Evolutionary conservation across 2,888 invertebrate genomes (phyloP), one percentile per base, ranked within the genome.

Genomic region (Orthosia incerta): DNA sequence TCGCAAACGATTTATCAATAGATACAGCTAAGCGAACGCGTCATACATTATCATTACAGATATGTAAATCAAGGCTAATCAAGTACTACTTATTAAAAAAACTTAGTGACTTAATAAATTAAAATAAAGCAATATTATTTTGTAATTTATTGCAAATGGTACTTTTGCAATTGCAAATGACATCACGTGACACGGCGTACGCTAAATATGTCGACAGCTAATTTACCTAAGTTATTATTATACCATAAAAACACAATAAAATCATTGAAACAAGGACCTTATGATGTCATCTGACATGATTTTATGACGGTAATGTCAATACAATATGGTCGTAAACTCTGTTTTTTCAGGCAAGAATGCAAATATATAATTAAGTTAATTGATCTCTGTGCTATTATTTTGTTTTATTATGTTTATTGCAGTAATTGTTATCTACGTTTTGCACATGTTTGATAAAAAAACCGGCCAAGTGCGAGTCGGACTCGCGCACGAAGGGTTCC

Each of bases 181-280:
- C 69, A 63, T 74, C 60, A 74, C 48, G n/a, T 26, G 1, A 31
- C 23, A 46, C 46, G 60, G 60, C 62, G 55, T 80, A 81, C 7
- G 71, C 68, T 76, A 56, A 76, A 23, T 70, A 69, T 77, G 63
- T 74, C 62, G 57, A 50, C 48, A 73, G 50, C 26, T 76, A 73
- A 76, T n/a, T n/a, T n/a, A n/a, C n/a, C n/a, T n/a, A n/a, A n/a
- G n/a, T n/a, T n/a, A n/a, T n/a, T n/a, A n/a, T n/a, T n/a, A n/a
- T n/a, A n/a, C 76, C 85, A 87, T 92, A 91, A 92, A 91, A 87
- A 73, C 60, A 83, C 80, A 87, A 90, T 91, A 91, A 91, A 91
- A 89, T 89, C 86, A 87, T 84, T 87, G 81, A 85, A 85, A 87
- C 86, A 80, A 83, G 80, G 80, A 83, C 78, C 74, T 71, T 77